These are phyloP conservation scores for Ceriagrion tenellum DNA, from an alignment of 2,888 invertebrate species.

Conservation along the genomic window DNA sequence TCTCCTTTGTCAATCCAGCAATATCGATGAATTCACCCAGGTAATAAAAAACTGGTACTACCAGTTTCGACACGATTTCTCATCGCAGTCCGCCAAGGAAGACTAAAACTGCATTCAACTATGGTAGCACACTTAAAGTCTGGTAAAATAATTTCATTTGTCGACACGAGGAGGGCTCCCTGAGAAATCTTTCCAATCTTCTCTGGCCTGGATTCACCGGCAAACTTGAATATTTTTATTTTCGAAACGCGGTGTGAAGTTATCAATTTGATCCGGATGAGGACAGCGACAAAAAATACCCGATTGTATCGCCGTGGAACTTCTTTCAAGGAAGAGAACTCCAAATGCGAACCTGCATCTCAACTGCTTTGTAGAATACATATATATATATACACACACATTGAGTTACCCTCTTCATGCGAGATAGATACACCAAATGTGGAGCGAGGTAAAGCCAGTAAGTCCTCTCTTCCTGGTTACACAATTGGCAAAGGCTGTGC, in stretches of 20 bases:
- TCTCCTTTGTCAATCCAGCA: not conserved
- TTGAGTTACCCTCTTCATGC: not conserved
- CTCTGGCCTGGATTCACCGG: not conserved
- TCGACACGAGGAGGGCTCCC: not conserved
- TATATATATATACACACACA: too few relatives aligned
- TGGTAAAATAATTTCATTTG: not conserved
- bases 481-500: not conserved
- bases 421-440: not conserved
- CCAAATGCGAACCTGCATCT: not conserved
- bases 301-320: not conserved
- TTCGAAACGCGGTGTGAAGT: not conserved
- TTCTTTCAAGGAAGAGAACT: not conserved
- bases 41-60: not conserved
- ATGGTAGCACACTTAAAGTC: not conserved
- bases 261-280: not conserved
- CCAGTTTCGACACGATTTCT: not conserved
- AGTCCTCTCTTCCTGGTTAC: not conserved
- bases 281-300: not conserved
- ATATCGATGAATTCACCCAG: not conserved
- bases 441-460: not conserved
- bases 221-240: not conserved
- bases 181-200: not conserved
- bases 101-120: too few relatives aligned
- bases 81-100: not conserved
- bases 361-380: not conserved